Percentiles rank a stretch among this genome's conserved stretches.
Evolutionary conservation across 2,888 invertebrate species (phyloP).

Genomic region (Synergus laeviventris): DNA sequence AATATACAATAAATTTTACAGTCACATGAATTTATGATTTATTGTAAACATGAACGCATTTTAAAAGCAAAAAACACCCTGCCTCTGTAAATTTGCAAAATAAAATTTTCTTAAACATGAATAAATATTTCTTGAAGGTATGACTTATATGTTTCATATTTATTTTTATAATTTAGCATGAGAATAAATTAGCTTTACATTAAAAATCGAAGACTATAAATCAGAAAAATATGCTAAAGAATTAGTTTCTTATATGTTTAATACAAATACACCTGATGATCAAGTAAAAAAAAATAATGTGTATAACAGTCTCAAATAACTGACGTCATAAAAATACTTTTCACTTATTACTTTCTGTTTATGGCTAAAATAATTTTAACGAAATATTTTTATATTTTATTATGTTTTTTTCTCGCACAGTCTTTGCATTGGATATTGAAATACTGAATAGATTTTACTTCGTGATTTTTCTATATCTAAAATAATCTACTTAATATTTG

Average conservation of each 20-base stretch:
- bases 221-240: too few species aligned
- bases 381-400: background rate
- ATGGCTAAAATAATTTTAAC: background rate
- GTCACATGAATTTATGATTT: background rate
- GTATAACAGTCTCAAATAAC: slow-evolving; percentile 16
- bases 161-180: too few species aligned
- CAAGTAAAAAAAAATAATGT: background rate
- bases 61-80: slow-evolving; percentile 45
- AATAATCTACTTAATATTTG: background rate
- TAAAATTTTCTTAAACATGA: slow-evolving; percentile 56
- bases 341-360: slow-evolving; percentile 37
- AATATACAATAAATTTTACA: background rate
- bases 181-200: too few species aligned
- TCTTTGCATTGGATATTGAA: background rate
- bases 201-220: too few species aligned
- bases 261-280: background rate
- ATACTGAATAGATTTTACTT: background rate
- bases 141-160: background rate
- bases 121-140: slow-evolving; percentile 51
- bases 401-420: background rate
- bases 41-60: slow-evolving; percentile 38
- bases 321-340: slow-evolving; percentile 25
- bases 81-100: slow-evolving; percentile 59
- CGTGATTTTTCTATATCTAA: background rate
- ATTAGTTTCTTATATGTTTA: background rate